A percentile compares a stretch with the other conserved stretches of the same genome.
phyloP scores from a whole-genome alignment of 2,113 vertebrate species.

The Tamias sibiricus region DNA sequence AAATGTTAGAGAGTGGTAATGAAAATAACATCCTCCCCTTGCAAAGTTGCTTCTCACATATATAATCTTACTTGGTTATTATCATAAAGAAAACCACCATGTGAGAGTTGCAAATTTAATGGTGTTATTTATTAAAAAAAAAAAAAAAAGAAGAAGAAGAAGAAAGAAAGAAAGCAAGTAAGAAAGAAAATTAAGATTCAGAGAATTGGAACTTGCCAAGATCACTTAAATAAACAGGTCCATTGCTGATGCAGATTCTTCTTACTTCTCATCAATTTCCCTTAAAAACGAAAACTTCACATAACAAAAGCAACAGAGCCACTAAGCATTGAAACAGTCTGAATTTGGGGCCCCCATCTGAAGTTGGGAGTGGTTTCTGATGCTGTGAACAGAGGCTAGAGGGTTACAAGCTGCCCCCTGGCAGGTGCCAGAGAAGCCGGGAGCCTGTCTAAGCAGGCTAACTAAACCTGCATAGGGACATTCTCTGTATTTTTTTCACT shows the following conservation, averaged over 20 bases:
- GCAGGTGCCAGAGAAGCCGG: no score
- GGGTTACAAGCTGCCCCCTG: no score
- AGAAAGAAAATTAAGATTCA: background rate
- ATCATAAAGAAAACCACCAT: background rate
- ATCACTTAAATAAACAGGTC: background rate
- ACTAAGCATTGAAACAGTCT: background rate
- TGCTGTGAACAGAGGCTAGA: no score
- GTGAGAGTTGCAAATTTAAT: background rate
- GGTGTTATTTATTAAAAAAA: background rate
- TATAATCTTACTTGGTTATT: background rate
- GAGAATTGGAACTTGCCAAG: background rate
- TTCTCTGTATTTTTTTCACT: no score
- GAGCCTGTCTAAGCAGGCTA: no score
- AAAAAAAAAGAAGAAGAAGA: no score
- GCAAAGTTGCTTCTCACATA: background rate
- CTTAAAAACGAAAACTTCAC: no score
- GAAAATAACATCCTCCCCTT: background rate
- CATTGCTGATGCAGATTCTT: background rate
- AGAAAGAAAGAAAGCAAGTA: background rate
- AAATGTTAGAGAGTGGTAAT: background rate
- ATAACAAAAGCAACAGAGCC: background rate
- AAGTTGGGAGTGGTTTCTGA: no score
- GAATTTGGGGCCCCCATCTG: no score
- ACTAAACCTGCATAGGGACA: no score
- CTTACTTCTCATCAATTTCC: background rate